Evolutionary conservation across 92 coral and sea anemone genomes (phyloP), one percentile per base, ranked within the genome.

Genomic region (Paramuricea clavata): DNA sequence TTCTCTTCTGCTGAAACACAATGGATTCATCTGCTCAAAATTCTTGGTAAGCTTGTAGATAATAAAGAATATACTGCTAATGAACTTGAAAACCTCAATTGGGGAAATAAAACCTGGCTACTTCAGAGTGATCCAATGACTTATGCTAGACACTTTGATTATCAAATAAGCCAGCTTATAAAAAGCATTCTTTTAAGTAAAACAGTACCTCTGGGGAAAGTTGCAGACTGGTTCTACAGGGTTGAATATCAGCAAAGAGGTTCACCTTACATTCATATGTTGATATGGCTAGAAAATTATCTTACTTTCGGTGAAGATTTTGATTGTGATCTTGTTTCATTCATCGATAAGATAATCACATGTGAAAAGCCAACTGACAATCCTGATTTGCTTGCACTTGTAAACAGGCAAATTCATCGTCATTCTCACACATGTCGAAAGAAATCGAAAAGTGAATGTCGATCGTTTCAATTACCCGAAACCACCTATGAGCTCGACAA

Each of bases 381-480:
- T 82, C 82, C 62, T 13, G 89, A 89, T 31, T 74, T 91, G 57
- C 88, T 88, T 25, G 78, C 79, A 36, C 87, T 91, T 77, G 92
- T 91, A n/a, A 77, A 85, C 81, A 85, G 90, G 78, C 92, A 85
- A 85, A 64, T 92, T 36, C 94, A 92, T 87, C 67, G 92, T 33
- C 94, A 92, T 74, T 92, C 94, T 19, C 92, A 92, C 78, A 89
- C 94, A 7, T 92, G 62, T 54, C 62, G 62, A 54, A 54, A 54
- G 26, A 54, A 54, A 21, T 54, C 62, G 0, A 54, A 13, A 54
- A 54, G 22, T 6, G 22, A 10, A 17, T 54, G 62, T 21, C n/a
- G n/a, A n/a, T n/a, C 62, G 62, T 19, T 54, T 54, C 11, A 54
- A 54, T 13, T 54, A 54, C 22, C 62, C 62, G 8, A 23, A 54